These are phyloP conservation scores for Psammodynastes pulverulentus DNA, from an alignment of 2,113 vertebrate species.

Conservation along the genomic window DNA sequence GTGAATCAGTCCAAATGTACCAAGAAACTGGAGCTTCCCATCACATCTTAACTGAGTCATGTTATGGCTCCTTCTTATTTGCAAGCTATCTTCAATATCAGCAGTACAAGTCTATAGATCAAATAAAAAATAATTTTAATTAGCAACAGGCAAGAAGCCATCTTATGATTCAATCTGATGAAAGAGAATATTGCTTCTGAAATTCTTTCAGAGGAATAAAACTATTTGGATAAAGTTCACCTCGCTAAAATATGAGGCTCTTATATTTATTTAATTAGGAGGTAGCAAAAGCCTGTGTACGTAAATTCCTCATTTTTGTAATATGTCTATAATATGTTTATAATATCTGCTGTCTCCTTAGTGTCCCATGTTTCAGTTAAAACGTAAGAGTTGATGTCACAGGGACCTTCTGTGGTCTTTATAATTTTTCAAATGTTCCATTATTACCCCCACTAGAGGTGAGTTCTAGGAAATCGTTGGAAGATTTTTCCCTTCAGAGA, in stretches of 20 bases:
- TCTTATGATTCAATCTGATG: neutral
- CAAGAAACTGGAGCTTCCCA: neutral
- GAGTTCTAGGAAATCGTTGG: neutral
- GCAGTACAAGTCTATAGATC: neutral
- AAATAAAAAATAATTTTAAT: neutral
- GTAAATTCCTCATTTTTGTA: neutral
- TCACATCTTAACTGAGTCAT: neutral
- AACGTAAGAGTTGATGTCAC: neutral
- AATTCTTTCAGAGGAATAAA: neutral
- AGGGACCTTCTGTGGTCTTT: neutral
- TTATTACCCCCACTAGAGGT: neutral
- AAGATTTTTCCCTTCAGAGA: neutral
- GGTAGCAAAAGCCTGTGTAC: neutral
- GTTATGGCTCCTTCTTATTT: neutral
- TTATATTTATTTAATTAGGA: neutral
- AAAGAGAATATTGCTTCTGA: neutral
- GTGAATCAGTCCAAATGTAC: neutral
- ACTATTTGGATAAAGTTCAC: neutral
- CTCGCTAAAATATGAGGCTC: neutral
- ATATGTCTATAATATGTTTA: neutral
- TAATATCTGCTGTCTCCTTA: neutral
- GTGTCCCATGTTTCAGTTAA: neutral
- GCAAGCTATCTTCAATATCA: neutral
- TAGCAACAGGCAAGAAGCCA: neutral
- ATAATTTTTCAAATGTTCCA: neutral